These are phyloP conservation scores for Glossophaga mutica DNA, from an alignment of 2,797 vertebrate species.

Conservation along the genomic window DNA sequence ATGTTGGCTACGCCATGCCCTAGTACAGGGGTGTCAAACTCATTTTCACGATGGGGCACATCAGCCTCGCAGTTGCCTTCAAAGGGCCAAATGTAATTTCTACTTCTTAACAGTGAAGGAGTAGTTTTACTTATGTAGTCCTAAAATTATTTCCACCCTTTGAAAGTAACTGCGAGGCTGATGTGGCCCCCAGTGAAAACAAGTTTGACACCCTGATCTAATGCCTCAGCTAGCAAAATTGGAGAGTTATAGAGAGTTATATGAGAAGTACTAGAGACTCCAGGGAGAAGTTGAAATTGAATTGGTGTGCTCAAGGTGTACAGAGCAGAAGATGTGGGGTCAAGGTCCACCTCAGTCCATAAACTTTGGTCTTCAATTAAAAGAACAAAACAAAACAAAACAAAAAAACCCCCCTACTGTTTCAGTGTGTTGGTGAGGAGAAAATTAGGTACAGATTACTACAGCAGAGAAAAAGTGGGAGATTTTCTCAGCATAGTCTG, in stretches of 20 bases:
- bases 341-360: neutral
- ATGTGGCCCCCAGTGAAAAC: too few species aligned
- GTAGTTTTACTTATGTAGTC: too few species aligned
- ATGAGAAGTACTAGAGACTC: neutral
- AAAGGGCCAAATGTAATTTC: too few species aligned
- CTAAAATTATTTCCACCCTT: too few species aligned
- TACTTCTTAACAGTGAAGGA: too few species aligned
- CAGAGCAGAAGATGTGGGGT: neutral
- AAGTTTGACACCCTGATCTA: neutral
- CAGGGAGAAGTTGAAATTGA: neutral
- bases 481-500: constrained; percentile 1
- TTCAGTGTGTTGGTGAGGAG: neutral
- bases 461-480: neutral
- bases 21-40: neutral
- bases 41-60: too few species aligned
- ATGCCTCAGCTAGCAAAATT: neutral
- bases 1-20: neutral
- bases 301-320: neutral
- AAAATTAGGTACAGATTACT: neutral
- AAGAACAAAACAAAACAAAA: neutral
- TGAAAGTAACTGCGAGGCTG: too few species aligned
- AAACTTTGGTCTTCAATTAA: neutral
- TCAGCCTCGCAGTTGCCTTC: too few species aligned
- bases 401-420: too few species aligned
- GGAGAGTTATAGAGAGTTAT: neutral